phyloP scores from a whole-genome alignment of 2,113 vertebrate genomes.

The Danionella cerebrum region DNA sequence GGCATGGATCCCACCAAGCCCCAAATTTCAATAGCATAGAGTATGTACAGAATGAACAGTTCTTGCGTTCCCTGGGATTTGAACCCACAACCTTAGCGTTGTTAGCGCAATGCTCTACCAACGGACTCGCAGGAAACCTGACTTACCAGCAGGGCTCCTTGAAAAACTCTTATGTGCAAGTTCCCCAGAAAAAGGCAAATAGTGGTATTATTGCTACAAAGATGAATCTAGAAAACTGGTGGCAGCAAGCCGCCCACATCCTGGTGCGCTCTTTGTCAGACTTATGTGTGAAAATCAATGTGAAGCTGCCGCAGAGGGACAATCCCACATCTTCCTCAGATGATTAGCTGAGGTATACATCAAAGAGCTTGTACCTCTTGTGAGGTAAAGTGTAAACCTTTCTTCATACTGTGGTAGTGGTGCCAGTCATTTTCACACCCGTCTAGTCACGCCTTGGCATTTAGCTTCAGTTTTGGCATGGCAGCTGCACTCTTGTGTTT shows the following conservation, averaged over 20 bases:
- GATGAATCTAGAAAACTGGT: neutral
- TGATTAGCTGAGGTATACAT: slow-evolving; percentile 15
- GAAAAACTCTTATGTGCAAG: too few species aligned
- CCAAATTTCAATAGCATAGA: too few species aligned
- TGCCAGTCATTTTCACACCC: slow-evolving; percentile 10
- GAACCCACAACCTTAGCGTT: too few species aligned
- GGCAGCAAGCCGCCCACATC: neutral
- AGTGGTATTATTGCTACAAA: neutral
- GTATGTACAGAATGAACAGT: too few species aligned
- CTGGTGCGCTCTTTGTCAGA: slow-evolving; percentile 10
- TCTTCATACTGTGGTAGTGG: slow-evolving; percentile 10
- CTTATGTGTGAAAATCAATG: neutral
- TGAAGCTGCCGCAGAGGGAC: neutral
- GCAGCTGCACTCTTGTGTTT: neutral
- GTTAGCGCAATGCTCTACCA: too few species aligned
- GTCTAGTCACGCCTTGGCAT: neutral
- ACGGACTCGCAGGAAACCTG: too few species aligned
- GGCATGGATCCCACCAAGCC: too few species aligned
- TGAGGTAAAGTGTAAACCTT: neutral
- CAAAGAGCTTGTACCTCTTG: slow-evolving; percentile 14
- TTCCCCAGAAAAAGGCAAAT: too few species aligned
- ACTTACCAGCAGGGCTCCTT: too few species aligned
- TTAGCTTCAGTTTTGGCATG: neutral
- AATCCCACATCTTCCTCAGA: neutral
- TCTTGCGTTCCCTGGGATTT: too few species aligned